Conservation (phyloP, 2,888 invertebrate species). For the Silvanus unidentatus region DNA sequence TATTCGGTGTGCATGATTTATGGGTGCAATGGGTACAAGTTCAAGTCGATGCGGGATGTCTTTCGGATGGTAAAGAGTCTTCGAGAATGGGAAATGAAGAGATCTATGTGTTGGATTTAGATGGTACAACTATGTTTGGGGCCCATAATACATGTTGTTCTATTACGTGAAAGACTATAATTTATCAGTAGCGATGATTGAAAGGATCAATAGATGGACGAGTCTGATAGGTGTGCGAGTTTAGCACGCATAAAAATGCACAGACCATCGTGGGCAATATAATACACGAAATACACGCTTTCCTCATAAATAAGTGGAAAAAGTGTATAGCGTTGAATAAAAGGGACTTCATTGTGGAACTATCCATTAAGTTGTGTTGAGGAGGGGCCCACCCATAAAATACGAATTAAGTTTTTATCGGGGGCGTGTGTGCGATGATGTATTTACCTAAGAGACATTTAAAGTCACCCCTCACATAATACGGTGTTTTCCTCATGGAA, state of each 20-base stretch:
- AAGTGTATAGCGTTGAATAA: conserved; percentile 23
- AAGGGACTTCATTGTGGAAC: conserved; percentile 30
- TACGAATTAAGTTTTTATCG: conserved; percentile 37
- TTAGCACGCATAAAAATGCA: conserved; percentile 27
- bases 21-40: no score
- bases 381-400: conserved; percentile 31
- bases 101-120: no score
- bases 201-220: conserved; percentile 26
- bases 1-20: no score
- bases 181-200: conserved; percentile 26
- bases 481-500: no score
- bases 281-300: conserved; percentile 1
- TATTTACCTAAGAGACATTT: conserved; percentile 30
- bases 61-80: no score
- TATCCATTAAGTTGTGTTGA: conserved; percentile 28
- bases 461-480: conserved; percentile 10
- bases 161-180: conserved; percentile 16
- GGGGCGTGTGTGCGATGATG: conserved; percentile 31
- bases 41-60: no score
- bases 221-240: conserved; percentile 23
- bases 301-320: conserved; percentile 23
- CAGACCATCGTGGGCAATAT: conserved; percentile 16
- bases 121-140: no score
- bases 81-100: no score
- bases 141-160: neutral